Base-by-base conservation (phyloP, 1,140 invertebrate species). In the Drosophila navojoa region DNA sequence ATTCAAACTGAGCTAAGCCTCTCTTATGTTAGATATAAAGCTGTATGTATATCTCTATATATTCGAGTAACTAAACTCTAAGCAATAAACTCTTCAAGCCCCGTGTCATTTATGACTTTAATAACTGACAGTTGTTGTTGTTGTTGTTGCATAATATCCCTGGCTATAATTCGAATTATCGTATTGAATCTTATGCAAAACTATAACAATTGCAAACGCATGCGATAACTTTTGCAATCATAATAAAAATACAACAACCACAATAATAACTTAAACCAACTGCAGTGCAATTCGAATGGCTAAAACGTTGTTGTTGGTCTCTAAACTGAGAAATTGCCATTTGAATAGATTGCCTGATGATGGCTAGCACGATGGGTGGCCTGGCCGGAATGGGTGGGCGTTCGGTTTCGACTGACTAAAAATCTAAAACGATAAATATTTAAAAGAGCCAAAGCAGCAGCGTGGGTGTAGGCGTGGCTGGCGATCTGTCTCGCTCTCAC, bases 371-470 rank as follows among this genome's bases (percentile, higher is more conserved):
- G 16, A 38, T 73, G 71, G 77, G 71, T 50, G 67, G 64, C n/a
- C 61, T 15, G 57, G 15, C 42, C n/a, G 5, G 25, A 35, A 50
- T 62, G 45, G 60, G 71, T 78, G 79, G 75, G 57, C 64, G 59
- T 45, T 45, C 42, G 9, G n/a, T 44, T 47, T 40, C 19, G 72
- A 52, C 52, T 61, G 59, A 60, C 58, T 63, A 44, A 70, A 76
- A 63, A 76, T 79, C 64, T 67, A 53, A 67, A 79, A 77, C 76
- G 62, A 79, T 87, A 89, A 87, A 89, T 87, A 80, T 84, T 89
- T 80, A 77, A 78, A 78, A 80, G 60, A 73, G 57, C 58, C 32
- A 15, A 49, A 9, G 4, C n/a, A 60, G n/a, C 57, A 15, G 15
- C 16, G 40, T 16, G 25, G 22, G 15, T 29, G 50, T 45, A 11